Base-by-base conservation (phyloP, 2,113 vertebrate species). In the Actinemys pallida region DNA sequence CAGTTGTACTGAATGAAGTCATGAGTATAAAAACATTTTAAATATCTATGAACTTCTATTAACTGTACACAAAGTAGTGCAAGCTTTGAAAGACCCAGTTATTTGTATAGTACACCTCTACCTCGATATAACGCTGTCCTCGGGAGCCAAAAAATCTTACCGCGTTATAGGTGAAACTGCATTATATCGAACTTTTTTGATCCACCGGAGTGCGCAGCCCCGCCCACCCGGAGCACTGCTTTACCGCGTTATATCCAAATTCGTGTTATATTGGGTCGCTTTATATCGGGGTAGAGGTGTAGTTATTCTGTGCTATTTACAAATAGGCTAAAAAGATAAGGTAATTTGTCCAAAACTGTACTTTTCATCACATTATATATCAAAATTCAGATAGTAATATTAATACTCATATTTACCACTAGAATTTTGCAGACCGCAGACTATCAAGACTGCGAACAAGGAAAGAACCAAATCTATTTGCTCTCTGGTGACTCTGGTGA, bases 241-340 rank as follows among this genome's bases (percentile, higher is more conserved):
- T 45, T 45, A 45, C 45, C 5, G 45, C 45, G 45, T 45, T 45
- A 45, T 45, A 45, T 6, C 45, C 45, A 45, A 45, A 45, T 45
- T 45, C 45, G 5, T 45, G 45, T 45, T 45, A 45, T 45, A 45
- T 45, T 45, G 45, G 45, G 6, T 45, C 6, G 6, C 45, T 45
- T 45, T 6, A 45, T 45, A 45, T 45, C 45, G 45, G 45, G 45
- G 45, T 45, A 45, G 45, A 45, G 45, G 45, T 45, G 45, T 45
- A 27, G 80, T 87, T 75, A 90, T 91, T 96, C 47, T 83, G 69
- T 72, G 84, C 85, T 97, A 97, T 96, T 96, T 92, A 84, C 78
- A 96, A 95, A 87, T 86, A 94, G 93, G 81, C 39, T 75, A 91
- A 93, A 56, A 42, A 35, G 20, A 83, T 81, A 86, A 69, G 56